Evolutionary conservation across 2,797 vertebrate species (phyloP).

Genomic region (Trachops cirrhosus): DNA sequence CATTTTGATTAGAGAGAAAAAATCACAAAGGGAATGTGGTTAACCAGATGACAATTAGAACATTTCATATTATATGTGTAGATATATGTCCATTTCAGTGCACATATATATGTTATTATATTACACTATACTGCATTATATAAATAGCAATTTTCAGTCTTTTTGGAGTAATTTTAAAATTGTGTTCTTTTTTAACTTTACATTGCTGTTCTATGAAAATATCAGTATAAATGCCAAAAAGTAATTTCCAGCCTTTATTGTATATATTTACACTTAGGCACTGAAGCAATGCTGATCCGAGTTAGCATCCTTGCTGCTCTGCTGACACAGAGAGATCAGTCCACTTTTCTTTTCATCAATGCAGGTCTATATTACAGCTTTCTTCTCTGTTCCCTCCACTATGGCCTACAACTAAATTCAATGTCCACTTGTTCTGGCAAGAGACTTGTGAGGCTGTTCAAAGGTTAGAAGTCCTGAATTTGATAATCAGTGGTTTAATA

Average conservation of each 20-base stretch:
- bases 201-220: neutral
- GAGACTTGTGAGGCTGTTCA: neutral
- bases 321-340: neutral
- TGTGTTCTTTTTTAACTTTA: neutral
- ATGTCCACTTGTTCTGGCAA: neutral
- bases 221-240: neutral
- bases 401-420: neutral
- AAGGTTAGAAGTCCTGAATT: neutral
- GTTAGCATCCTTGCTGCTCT: neutral
- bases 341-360: neutral
- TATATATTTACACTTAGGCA: neutral
- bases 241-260: neutral
- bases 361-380: too few species aligned
- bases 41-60: neutral
- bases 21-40: neutral
- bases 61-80: too few species aligned
- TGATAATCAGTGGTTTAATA: neutral
- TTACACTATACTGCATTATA: neutral
- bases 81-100: too few species aligned
- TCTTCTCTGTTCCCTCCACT: neutral
- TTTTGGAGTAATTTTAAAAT: neutral
- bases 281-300: neutral
- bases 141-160: neutral
- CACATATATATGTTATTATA: neutral
- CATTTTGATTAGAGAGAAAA: slow-evolving; percentile 1